Base-by-base conservation (phyloP, 2,888 invertebrate species). In the Chalcis sispes region DNA sequence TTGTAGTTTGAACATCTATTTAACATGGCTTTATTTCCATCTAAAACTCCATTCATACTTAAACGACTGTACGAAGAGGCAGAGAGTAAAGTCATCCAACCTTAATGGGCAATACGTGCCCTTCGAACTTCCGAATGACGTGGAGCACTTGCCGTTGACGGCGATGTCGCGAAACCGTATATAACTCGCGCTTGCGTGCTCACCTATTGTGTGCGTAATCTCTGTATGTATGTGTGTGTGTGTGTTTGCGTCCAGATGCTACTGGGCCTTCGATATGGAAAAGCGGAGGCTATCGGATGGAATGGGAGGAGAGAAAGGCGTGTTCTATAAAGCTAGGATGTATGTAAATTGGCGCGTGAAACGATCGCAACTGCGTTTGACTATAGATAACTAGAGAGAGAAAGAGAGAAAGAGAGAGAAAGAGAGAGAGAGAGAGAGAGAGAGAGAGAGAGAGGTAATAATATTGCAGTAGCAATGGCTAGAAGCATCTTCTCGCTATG, bases 21-120 rank as follows among this genome's bases (percentile, higher is more conserved):
- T n/a, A n/a, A n/a, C n/a, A n/a, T n/a, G n/a, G n/a, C n/a, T n/a
- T n/a, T n/a, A n/a, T n/a, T n/a, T n/a, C n/a, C n/a, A n/a, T n/a
- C n/a, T n/a, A n/a, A n/a, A n/a, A n/a, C n/a, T n/a, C n/a, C n/a
- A n/a, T n/a, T n/a, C n/a, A n/a, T n/a, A n/a, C n/a, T n/a, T n/a
- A n/a, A n/a, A n/a, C n/a, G n/a, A n/a, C n/a, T n/a, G n/a, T n/a
- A n/a, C n/a, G n/a, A n/a, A n/a, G n/a, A n/a, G n/a, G n/a, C n/a
- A n/a, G n/a, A n/a, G n/a, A n/a, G n/a, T n/a, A n/a, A n/a, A n/a
- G n/a, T n/a, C n/a, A n/a, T n/a, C n/a, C n/a, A n/a, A 15, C 5
- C 29, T 76, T 64, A 71, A 76, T 76, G 64, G 59, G 46, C 18
- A 76, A 54, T 69, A 50, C 36, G 50, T 56, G 56, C 64, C n/a